Evolutionary conservation across 2,888 invertebrate species (phyloP), one percentile per base, ranked within the genome.

Genomic region (Esperia sulphurella): DNA sequence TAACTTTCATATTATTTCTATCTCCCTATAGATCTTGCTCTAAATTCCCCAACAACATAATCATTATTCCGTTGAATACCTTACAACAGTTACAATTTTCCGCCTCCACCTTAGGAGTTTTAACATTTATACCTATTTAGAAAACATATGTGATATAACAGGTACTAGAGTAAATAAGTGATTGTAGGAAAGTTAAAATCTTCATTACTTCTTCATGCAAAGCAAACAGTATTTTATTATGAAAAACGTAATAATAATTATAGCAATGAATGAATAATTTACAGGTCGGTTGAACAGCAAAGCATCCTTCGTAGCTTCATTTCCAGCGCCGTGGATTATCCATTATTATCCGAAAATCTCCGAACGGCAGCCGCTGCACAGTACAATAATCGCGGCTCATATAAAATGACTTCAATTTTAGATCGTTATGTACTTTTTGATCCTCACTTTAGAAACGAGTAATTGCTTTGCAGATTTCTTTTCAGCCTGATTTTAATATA

Each of bases 291-390:
- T 75, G 75, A 73, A 72, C 76, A 68, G 68, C 68, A 74, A 74
- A 77, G 71, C 71, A 76, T 75, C 71, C 68, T 66, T 66, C 71
- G 71, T 68, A 68, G 79, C 79, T 72, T 81, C 82, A 79, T 83
- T 79, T 71, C 71, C 69, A 78, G 76, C 79, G 67, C 60, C 71
- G 63, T 58, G 81, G 84, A 82, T 84, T 78, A 83, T 83, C 84
- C 83, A 83, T 79, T 21, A 84, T 83, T 83, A 84, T 83, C 83
- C 80, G 65, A 77, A 82, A 83, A 81, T 83, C 83, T 83, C 71
- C 62, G 67, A 78, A 70, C 71, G 70, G 68, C 79, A 81, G 74
- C 70, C 69, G 68, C 63, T 65, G 63, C 71, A 56, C 57, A 69
- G 66, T 71, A 77, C 73, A 74, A 75, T 72, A 75, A 82, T 79